Percentiles rank a stretch among this genome's conserved stretches.
phyloP scores from a whole-genome alignment of 2,113 vertebrate species.

The Dicentrarchus labrax region DNA sequence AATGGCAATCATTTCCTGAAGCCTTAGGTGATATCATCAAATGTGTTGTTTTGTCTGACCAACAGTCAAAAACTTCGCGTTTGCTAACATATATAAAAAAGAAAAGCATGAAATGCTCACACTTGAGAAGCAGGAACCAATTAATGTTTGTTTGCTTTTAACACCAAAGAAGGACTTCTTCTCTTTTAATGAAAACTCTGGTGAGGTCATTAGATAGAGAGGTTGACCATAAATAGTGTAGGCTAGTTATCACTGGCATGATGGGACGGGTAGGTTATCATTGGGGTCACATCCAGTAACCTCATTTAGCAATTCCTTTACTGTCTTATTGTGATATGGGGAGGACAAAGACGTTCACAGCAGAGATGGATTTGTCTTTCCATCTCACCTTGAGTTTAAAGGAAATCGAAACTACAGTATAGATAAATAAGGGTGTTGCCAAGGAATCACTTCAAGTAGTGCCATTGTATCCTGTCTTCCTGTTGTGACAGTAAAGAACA shows the following conservation, averaged over 20 bases:
- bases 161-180: conserved; percentile 5
- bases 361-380: not conserved
- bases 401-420: not conserved
- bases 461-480: conserved; percentile 35
- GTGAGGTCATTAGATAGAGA: conserved; percentile 12
- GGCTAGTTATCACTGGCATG: conserved; percentile 33
- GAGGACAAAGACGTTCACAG: not conserved
- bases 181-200: not conserved
- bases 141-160: not conserved
- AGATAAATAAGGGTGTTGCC: conserved; percentile 27
- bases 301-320: conserved; percentile 28
- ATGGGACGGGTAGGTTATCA: conserved; percentile 36
- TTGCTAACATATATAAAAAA: not conserved
- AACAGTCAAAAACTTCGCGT: not conserved
- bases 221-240: conserved; percentile 19
- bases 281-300: conserved; percentile 20
- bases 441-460: not conserved
- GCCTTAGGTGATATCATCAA: too few relatives aligned
- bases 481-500: conserved; percentile 25
- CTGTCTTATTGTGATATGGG: conserved; percentile 16
- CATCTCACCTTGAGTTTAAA: not conserved
- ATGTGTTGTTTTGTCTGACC: too few relatives aligned
- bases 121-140: too few relatives aligned
- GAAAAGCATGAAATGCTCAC: not conserved
- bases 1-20: too few relatives aligned